phyloP scores from a whole-genome alignment of 1,140 invertebrate species.

The Chironomus striatipennis region DNA sequence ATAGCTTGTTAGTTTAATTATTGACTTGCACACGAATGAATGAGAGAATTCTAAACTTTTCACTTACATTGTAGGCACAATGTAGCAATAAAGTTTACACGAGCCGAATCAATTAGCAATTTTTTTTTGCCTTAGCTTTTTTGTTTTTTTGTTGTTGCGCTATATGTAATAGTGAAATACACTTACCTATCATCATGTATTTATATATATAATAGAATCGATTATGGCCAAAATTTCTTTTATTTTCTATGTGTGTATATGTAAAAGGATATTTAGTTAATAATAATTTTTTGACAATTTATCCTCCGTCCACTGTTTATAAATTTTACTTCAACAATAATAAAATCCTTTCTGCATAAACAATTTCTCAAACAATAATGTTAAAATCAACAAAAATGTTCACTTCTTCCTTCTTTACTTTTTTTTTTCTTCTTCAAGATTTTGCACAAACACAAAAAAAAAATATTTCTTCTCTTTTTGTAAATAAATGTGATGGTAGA shows the following conservation, averaged over 20 bases:
- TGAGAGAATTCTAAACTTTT: neutral
- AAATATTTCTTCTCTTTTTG: neutral
- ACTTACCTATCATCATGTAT: neutral
- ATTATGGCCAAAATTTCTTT: neutral
- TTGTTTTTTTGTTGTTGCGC: neutral
- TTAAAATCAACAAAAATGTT: neutral
- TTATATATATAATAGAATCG: neutral
- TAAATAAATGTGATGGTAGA: conserved; percentile 11
- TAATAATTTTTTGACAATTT: no score
- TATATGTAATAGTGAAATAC: neutral
- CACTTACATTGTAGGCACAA: neutral
- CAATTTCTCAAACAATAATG: neutral
- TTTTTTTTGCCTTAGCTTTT: neutral
- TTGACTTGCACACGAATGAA: neutral
- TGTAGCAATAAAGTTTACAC: conserved; percentile 11
- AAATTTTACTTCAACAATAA: neutral
- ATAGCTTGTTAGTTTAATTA: neutral
- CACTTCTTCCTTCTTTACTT: neutral
- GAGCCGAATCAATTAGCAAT: neutral
- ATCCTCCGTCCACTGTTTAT: neutral
- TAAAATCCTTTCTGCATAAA: neutral
- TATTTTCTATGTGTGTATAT: neutral
- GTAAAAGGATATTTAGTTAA: neutral
- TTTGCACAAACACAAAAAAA: conserved; percentile 15
- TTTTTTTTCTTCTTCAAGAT: neutral